Conservation (phyloP, 2,113 vertebrate genomes). For the Terrapene triunguis region DNA sequence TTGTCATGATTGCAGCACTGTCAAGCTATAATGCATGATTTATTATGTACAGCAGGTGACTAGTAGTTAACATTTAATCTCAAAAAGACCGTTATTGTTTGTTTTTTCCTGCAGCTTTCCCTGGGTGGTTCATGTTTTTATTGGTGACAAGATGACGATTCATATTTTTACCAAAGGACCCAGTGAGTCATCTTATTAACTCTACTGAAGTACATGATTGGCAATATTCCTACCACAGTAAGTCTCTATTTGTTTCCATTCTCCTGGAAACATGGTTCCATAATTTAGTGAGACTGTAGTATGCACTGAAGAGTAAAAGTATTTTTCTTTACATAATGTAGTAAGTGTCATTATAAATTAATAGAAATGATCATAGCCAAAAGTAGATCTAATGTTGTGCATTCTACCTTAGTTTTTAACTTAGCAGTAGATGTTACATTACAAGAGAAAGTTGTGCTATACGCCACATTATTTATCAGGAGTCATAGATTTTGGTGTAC, state of each 20-base stretch:
- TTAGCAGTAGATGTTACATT: not conserved
- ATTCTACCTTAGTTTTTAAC: not conserved
- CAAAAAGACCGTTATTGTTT: slow-evolving; percentile 46
- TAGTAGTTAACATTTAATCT: slow-evolving; percentile 42
- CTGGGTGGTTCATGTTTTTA: slow-evolving; percentile 74
- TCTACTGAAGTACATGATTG: slow-evolving; percentile 53
- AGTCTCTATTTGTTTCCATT: slow-evolving; percentile 35
- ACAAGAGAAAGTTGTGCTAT: not conserved
- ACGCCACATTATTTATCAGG: fast-evolving
- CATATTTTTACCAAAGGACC: slow-evolving; percentile 80
- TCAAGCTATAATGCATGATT: slow-evolving; percentile 33
- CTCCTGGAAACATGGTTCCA: slow-evolving; percentile 21
- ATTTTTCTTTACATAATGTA: not conserved
- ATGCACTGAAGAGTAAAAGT: not conserved
- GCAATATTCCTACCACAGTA: slow-evolving; percentile 55
- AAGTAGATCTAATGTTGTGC: not conserved
- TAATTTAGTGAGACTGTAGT: not conserved
- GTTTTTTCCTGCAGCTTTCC: slow-evolving; percentile 60
- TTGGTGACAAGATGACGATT: slow-evolving; percentile 86
- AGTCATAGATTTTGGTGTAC: not conserved
- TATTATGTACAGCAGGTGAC: slow-evolving; percentile 54
- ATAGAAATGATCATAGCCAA: not conserved
- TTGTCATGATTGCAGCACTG: not conserved
- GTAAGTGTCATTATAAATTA: not conserved
- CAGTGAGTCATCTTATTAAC: slow-evolving; percentile 88